phyloP scores from a whole-genome alignment of 2,888 invertebrate genomes.

The Myopa testacea region DNA sequence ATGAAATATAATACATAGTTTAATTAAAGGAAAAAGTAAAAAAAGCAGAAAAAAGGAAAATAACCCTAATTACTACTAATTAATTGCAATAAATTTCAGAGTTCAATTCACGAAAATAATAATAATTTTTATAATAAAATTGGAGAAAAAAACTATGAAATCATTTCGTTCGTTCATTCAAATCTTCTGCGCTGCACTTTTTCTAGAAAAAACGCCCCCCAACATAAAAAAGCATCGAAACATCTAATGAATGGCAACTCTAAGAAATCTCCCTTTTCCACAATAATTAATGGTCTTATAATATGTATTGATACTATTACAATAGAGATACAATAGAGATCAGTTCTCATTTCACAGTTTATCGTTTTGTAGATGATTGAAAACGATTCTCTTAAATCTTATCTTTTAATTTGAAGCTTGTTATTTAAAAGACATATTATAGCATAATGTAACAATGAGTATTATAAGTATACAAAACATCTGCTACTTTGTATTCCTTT shows the following conservation, averaged over 20 bases:
- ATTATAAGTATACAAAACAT: no score
- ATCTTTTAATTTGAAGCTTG: no score
- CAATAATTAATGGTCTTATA: background rate
- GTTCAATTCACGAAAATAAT: background rate
- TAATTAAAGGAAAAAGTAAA: background rate
- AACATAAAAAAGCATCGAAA: constrained; percentile 19
- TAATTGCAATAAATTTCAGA: no score
- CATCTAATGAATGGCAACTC: background rate
- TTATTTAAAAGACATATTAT: no score
- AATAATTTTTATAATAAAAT: constrained; percentile 30
- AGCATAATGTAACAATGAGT: no score
- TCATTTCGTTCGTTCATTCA: background rate
- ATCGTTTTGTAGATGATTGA: no score
- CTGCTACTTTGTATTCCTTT: no score
- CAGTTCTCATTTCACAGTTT: background rate
- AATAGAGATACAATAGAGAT: no score
- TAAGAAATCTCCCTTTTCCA: background rate
- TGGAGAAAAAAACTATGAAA: background rate
- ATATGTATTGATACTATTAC: no score
- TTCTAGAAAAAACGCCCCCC: background rate
- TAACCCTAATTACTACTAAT: no score
- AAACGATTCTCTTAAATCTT: no score
- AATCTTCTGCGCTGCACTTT: constrained; percentile 15
- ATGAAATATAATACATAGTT: background rate
- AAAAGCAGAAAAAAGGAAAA: background rate